Conservation (phyloP, 1,140 invertebrate species). For the Aethina tumida region DNA sequence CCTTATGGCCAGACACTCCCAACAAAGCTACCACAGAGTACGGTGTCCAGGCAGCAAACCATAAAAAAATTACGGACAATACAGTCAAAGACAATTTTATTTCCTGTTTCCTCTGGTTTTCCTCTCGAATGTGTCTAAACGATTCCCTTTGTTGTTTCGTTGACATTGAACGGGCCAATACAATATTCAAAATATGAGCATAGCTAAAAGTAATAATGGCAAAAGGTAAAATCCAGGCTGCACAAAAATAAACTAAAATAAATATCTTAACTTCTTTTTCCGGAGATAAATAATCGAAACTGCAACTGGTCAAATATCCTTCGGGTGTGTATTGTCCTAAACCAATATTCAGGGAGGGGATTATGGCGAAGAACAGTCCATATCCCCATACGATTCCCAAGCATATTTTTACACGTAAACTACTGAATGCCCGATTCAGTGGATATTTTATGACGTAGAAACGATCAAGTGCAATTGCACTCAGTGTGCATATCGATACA, state of each 20-base stretch:
- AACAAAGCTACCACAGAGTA: constrained; percentile 63
- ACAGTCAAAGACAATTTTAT: constrained; percentile 55
- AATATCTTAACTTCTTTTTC: constrained; percentile 44
- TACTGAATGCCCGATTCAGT: constrained; percentile 51
- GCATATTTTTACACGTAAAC: constrained; percentile 48
- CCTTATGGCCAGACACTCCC: constrained; percentile 52
- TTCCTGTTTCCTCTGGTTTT: constrained; percentile 56
- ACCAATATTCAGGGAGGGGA: constrained; percentile 57
- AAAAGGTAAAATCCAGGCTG: constrained; percentile 60
- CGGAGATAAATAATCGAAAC: constrained; percentile 66
- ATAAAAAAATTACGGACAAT: constrained; percentile 54
- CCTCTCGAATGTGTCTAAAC: constrained; percentile 44
- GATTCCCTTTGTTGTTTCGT: constrained; percentile 32
- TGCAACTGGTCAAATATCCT: constrained; percentile 69
- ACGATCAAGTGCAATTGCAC: constrained; percentile 59
- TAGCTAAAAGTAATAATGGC: constrained; percentile 60
- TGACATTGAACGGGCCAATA: constrained; percentile 34
- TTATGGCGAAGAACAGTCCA: constrained; percentile 50
- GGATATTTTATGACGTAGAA: constrained; percentile 64
- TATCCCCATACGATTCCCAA: constrained; percentile 63
- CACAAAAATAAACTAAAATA: constrained; percentile 57
- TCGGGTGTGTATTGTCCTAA: constrained; percentile 66
- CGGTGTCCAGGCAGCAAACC: constrained; percentile 68
- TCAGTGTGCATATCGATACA: constrained; percentile 57
- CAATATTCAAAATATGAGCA: constrained; percentile 52